Conservation (phyloP, 2,797 vertebrate genomes). For the Muscicapa comitata region DNA sequence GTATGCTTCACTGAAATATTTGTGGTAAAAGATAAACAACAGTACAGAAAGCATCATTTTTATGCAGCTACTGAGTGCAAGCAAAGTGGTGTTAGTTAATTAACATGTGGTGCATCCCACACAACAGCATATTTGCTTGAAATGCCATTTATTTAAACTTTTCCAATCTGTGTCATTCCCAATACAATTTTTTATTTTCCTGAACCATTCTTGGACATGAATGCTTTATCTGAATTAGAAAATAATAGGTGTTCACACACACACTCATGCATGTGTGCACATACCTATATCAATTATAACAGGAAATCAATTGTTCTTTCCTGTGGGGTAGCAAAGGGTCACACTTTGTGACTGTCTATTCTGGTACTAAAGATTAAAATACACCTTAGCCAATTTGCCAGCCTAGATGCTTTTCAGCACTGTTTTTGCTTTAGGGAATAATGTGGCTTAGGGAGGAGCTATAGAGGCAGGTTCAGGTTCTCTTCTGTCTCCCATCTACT, state of each 20-base stretch:
- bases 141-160: background rate
- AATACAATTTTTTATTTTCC: background rate
- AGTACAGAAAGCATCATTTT: background rate
- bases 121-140: background rate
- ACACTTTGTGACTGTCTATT: background rate
- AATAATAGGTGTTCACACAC: accelerated
- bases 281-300: background rate
- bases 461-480: background rate
- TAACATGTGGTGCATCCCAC: background rate
- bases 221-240: background rate
- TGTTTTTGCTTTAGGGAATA: background rate
- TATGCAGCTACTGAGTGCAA: background rate
- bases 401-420: background rate
- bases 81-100: background rate
- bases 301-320: background rate
- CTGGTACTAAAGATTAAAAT: background rate
- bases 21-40: background rate
- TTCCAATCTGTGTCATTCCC: background rate
- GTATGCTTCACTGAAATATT: background rate
- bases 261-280: no score
- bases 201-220: background rate
- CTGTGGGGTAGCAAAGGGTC: accelerated
- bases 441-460: background rate
- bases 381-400: background rate
- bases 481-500: background rate